phyloP scores from a whole-genome alignment of 2,888 invertebrate species.

The Plutella xylostella region DNA sequence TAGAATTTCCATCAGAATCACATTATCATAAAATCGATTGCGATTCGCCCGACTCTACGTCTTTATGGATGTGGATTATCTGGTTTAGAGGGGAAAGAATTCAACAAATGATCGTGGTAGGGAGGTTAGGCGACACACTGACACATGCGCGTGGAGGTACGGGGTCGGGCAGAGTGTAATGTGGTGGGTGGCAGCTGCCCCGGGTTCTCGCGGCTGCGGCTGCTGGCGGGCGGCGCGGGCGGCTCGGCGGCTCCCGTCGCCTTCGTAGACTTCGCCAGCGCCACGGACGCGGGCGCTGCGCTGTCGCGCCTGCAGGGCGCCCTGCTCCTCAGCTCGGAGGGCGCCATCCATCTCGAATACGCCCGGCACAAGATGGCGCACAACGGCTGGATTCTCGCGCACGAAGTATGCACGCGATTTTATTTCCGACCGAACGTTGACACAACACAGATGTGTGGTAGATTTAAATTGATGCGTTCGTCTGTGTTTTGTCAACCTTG shows the following conservation, averaged over 20 bases:
- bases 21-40: slow-evolving; percentile 1
- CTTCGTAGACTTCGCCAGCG: slow-evolving; percentile 97
- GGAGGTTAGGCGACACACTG: slow-evolving; percentile 12
- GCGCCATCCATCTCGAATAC: slow-evolving; percentile 98
- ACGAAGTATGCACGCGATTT: slow-evolving; percentile 62
- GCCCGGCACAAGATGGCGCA: slow-evolving; percentile 98
- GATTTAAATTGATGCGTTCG: neutral
- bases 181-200: slow-evolving; percentile 88
- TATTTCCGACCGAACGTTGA: slow-evolving; percentile 13
- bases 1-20: slow-evolving; percentile 2
- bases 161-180: slow-evolving; percentile 45
- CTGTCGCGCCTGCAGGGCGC: slow-evolving; percentile 96
- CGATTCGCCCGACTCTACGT: neutral
- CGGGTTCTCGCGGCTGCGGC: slow-evolving; percentile 98
- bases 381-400: slow-evolving; percentile 70
- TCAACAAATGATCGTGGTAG: no score
- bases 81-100: neutral
- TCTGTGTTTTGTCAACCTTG: neutral
- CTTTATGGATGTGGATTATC: slow-evolving; percentile 1
- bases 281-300: slow-evolving; percentile 91
- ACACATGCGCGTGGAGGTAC: slow-evolving; percentile 39
- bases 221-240: slow-evolving; percentile 77
- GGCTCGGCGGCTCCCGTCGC: slow-evolving; percentile 86
- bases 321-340: slow-evolving; percentile 95
- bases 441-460: slow-evolving; percentile 16